A percentile compares a stretch with the other conserved stretches of the same genome.
Conservation (phyloP, 2,888 invertebrate species). For the Orchestes rusci region DNA sequence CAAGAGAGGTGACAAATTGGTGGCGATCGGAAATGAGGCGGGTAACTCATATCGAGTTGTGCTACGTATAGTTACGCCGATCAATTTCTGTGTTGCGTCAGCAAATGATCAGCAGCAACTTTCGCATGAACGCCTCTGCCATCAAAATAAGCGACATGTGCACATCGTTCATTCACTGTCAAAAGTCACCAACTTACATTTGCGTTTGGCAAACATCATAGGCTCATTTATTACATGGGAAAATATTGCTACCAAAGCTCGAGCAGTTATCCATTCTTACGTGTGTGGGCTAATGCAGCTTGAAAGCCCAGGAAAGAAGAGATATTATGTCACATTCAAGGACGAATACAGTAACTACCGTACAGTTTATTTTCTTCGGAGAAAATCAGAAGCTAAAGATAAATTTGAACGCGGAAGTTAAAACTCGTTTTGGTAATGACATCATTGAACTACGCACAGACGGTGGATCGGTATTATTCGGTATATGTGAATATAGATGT, state of each 20-base stretch:
- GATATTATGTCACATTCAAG: slow-evolving; percentile 17
- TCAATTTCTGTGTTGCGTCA: background rate
- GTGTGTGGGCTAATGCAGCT: slow-evolving; percentile 23
- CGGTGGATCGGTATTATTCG: no score
- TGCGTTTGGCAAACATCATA: no score
- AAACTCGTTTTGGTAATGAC: no score
- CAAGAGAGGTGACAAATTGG: background rate
- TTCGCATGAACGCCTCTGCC: background rate
- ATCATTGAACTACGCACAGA: no score
- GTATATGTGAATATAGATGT: no score
- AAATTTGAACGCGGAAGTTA: no score
- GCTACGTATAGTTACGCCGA: background rate
- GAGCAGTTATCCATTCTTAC: slow-evolving; percentile 31
- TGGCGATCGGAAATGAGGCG: background rate
- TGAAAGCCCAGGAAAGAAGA: slow-evolving; percentile 12
- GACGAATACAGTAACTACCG: slow-evolving; percentile 14
- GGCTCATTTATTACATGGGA: no score
- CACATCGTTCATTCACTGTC: no score
- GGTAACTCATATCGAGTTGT: background rate
- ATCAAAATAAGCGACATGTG: slow-evolving; percentile 1
- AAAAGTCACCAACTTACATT: no score
- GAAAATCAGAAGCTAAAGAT: no score
- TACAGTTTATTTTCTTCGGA: slow-evolving; percentile 25
- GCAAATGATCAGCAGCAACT: background rate
- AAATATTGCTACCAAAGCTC: no score